These are phyloP conservation scores for Psococerastis gibbosa DNA, from an alignment of 2,888 invertebrate species.

Conservation along the genomic window DNA sequence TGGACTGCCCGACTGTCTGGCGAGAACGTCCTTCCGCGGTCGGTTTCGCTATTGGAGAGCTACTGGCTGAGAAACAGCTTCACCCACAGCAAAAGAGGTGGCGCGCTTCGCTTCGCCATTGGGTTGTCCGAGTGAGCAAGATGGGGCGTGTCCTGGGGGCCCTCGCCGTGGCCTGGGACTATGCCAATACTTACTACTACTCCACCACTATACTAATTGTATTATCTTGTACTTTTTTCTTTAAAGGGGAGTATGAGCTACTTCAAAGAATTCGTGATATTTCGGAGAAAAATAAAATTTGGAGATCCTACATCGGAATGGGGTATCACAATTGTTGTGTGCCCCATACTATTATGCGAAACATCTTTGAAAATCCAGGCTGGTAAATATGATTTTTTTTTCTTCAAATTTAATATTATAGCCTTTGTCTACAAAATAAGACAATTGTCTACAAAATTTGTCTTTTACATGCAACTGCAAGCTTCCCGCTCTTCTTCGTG, in stretches of 20 bases:
- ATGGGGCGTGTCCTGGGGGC: too few relatives aligned
- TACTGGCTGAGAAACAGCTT: too few relatives aligned
- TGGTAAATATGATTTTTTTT: slow-evolving; percentile 39
- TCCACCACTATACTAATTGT: slow-evolving; percentile 1
- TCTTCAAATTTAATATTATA: too few relatives aligned
- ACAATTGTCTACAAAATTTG: slow-evolving; percentile 1
- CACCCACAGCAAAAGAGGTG: too few relatives aligned
- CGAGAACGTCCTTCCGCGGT: too few relatives aligned
- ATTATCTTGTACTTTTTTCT: slow-evolving; percentile 7
- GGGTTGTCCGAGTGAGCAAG: too few relatives aligned
- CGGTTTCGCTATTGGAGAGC: too few relatives aligned
- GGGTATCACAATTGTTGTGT: slow-evolving; percentile 96
- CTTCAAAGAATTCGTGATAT: slow-evolving; percentile 59
- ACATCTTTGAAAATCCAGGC: slow-evolving; percentile 97
- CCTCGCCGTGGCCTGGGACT: too few relatives aligned
- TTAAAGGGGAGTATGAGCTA: slow-evolving; percentile 73
- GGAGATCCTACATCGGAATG: slow-evolving; percentile 95
- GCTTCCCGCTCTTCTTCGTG: too few relatives aligned
- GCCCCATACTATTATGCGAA: slow-evolving; percentile 86
- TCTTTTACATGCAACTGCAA: too few relatives aligned
- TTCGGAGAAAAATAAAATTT: slow-evolving; percentile 75
- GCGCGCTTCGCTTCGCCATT: not conserved
- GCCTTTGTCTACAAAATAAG: not conserved
- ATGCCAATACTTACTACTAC: too few relatives aligned
- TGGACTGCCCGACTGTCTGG: too few relatives aligned